Evolutionary conservation across 2,113 vertebrate genomes (phyloP).

Genomic region (Sterrhoptilus dennistouni): DNA sequence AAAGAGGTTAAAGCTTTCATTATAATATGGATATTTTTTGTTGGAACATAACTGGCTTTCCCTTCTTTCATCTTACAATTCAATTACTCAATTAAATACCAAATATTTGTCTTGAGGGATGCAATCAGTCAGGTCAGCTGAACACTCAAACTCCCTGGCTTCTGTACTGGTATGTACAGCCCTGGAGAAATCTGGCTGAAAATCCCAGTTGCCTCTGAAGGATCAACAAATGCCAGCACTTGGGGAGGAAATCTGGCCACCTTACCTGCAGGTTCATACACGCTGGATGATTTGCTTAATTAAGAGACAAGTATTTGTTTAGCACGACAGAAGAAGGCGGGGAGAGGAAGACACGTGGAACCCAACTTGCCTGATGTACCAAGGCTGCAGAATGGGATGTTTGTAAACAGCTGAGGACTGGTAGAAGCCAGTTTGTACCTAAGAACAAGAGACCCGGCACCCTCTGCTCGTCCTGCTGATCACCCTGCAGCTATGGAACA

Average conservation of each 20-base stretch:
- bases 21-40: background rate
- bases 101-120: background rate
- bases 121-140: background rate
- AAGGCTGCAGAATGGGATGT: background rate
- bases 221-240: background rate
- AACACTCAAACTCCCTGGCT: background rate
- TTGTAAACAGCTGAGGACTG: background rate
- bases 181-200: background rate
- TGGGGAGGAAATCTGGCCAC: background rate
- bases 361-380: background rate
- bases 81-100: background rate
- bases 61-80: background rate
- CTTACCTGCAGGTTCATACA: background rate
- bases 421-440: background rate
- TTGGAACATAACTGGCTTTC: background rate
- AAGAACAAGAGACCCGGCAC: background rate
- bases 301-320: background rate
- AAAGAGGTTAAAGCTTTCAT: background rate
- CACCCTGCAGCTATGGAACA: fast-evolving
- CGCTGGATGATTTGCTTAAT: background rate
- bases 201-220: background rate
- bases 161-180: background rate
- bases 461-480: background rate
- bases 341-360: background rate
- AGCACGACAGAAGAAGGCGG: background rate